Evolutionary conservation across 2,888 invertebrate genomes (phyloP), one percentile per base, ranked within the genome.

Genomic region (Beris chalybata): DNA sequence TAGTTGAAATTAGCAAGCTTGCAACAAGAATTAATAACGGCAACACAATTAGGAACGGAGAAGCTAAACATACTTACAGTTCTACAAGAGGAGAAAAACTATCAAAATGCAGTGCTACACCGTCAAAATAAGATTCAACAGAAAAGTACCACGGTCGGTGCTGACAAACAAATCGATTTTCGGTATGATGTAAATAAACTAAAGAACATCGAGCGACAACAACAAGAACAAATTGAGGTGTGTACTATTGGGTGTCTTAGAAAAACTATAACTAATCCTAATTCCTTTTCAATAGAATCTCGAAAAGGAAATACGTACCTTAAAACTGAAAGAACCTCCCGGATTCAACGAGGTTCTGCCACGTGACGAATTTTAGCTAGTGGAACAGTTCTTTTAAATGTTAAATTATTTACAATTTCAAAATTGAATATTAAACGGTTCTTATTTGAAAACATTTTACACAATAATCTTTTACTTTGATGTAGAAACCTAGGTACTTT

Each of bases 11-110:
- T 81, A 64, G 73, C 72, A 0, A 71, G 76, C 12, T 74, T 78
- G 67, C 77, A 84, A 71, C 74, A 76, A 22, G 77, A 80, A 56
- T 72, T 85, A 43, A 78, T 82, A 9, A 76, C 77, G 66, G 76
- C 81, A 32, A 82, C 85, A 4, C 81, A 82, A 69, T 80, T 82
- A 43, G 85, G 86, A 70, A 85, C 86, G 0, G 82, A 83, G 66
- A 84, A 84, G 69, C 71, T 85, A 43, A 85, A 85, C 72, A 77
- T 87, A 13, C 69, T 86, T 5, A 80, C 83, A 1, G 76, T 85
- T n/a, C 76, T 87, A 32, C 83, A 82, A 53, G 83, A 83, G 58
- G 86, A 87, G 71, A 83, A 83, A 70, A 77, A 79, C 4, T 80
- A 83, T 63, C 73, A 87, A n/a, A 73, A 75, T 3, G 79, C 79